These are phyloP conservation scores for Andrena haemorrhoa DNA, from an alignment of 2,888 invertebrate genomes.

Conservation along the genomic window DNA sequence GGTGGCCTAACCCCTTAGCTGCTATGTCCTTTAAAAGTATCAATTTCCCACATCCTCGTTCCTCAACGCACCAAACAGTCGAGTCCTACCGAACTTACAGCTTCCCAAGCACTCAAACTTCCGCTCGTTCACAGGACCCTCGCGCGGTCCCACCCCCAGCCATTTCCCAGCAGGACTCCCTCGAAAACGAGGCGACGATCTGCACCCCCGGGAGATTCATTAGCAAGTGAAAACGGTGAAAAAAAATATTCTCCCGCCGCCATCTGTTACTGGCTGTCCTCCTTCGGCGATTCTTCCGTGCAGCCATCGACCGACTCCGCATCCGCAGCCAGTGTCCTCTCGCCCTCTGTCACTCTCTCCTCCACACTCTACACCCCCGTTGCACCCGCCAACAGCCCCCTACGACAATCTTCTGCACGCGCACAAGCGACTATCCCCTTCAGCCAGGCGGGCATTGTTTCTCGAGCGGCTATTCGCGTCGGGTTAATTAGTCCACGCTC, in stretches of 20 bases:
- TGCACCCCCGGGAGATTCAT: conserved; percentile 34
- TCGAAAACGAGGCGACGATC: conserved; percentile 21
- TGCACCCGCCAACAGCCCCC: conserved; percentile 18
- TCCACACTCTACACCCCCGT: not conserved
- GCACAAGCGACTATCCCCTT: conserved; percentile 49
- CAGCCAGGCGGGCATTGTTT: conserved; percentile 70
- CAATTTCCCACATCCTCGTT: too few relatives aligned
- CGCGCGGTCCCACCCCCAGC: not conserved
- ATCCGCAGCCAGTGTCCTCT: conserved; percentile 18
- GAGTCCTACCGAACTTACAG: not conserved
- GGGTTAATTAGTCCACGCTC: conserved; percentile 83
- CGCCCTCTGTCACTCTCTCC: not conserved
- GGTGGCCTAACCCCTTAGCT: too few relatives aligned
- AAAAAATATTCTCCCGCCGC: conserved; percentile 41
- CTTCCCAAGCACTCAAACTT: not conserved
- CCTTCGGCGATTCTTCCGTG: conserved; percentile 41
- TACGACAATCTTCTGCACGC: conserved; percentile 36
- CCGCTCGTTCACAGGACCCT: not conserved
- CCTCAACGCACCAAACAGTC: not conserved
- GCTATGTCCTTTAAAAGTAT: too few relatives aligned
- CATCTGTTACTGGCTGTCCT: conserved; percentile 46
- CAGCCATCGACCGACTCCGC: conserved; percentile 50
- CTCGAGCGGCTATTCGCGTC: conserved; percentile 75
- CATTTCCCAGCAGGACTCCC: conserved; percentile 7
- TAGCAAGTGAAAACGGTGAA: conserved; percentile 44